Conservation (phyloP, 2,797 vertebrate genomes). For the Acanthiza pusilla region DNA sequence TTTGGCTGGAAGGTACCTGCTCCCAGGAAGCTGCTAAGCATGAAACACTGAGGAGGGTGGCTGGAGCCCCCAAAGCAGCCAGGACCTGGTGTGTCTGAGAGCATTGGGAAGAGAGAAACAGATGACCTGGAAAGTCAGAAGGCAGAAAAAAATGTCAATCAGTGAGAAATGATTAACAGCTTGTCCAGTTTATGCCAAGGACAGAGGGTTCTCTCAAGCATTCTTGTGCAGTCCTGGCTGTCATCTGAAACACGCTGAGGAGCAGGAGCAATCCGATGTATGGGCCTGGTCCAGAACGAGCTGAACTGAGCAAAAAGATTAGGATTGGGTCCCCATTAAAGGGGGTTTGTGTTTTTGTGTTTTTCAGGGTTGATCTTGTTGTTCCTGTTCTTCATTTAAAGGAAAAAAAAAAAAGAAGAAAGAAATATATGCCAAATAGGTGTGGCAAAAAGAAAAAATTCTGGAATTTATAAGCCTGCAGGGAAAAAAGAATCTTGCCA, state of each 20-base stretch:
- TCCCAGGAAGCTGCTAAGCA: neutral
- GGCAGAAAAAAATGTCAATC: constrained; percentile 16
- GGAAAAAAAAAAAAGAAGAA: neutral
- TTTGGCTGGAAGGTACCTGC: neutral
- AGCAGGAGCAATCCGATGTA: neutral
- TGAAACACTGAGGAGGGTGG: neutral
- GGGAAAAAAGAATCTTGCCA: neutral
- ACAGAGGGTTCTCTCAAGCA: constrained; percentile 15
- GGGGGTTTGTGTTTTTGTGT: neutral
- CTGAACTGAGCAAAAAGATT: neutral
- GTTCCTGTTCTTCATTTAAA: neutral
- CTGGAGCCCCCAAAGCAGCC: neutral
- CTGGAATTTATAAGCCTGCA: neutral
- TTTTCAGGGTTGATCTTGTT: neutral
- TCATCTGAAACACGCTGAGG: neutral
- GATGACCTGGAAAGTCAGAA: neutral
- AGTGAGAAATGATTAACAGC: constrained; percentile 9
- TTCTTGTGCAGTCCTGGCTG: constrained; percentile 14
- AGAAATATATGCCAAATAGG: neutral
- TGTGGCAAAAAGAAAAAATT: neutral
- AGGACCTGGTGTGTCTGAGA: neutral
- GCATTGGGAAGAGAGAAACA: neutral
- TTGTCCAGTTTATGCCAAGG: constrained; percentile 18
- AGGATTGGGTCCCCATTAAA: neutral
- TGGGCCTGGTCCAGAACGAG: neutral